These are phyloP conservation scores for Decapterus maruadsi DNA, from an alignment of 2,797 vertebrate genomes.

Conservation along the genomic window DNA sequence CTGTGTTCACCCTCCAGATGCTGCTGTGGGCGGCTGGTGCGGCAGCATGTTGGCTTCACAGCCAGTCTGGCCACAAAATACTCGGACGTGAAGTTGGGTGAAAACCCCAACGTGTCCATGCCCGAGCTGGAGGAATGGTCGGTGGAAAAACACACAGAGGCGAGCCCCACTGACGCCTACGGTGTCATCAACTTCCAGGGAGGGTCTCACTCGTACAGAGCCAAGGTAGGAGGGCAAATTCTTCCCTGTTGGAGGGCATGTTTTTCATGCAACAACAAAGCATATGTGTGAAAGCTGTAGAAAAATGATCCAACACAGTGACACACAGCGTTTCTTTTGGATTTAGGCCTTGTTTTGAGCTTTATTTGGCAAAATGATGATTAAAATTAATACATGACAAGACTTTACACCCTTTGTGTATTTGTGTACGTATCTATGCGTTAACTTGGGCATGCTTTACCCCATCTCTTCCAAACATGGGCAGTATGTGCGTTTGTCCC, in stretches of 20 bases:
- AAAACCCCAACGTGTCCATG: conserved; percentile 81
- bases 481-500: conserved; percentile 95
- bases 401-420: background rate
- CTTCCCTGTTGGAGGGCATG: background rate
- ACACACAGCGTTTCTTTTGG: background rate
- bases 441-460: background rate
- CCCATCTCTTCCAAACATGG: conserved; percentile 12
- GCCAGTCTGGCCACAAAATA: conserved; percentile 96
- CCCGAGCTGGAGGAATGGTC: conserved; percentile 93
- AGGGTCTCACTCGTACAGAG: conserved; percentile 98
- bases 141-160: conserved; percentile 98
- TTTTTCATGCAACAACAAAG: background rate
- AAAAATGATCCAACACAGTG: background rate
- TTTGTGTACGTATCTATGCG: background rate
- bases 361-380: no score
- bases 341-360: no score
- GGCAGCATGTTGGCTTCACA: conserved; percentile 97
- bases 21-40: conserved; percentile 97
- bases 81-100: conserved; percentile 96
- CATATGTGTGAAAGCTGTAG: background rate
- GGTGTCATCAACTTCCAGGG: conserved; percentile 99
- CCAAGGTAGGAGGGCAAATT: conserved; percentile 88
- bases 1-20: conserved; percentile 83
- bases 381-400: no score
- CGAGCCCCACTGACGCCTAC: conserved; percentile 95